Percentiles rank a stretch among this genome's conserved stretches.
Evolutionary conservation across 2,797 vertebrate genomes (phyloP).

Genomic region (Lacerta viridis): DNA sequence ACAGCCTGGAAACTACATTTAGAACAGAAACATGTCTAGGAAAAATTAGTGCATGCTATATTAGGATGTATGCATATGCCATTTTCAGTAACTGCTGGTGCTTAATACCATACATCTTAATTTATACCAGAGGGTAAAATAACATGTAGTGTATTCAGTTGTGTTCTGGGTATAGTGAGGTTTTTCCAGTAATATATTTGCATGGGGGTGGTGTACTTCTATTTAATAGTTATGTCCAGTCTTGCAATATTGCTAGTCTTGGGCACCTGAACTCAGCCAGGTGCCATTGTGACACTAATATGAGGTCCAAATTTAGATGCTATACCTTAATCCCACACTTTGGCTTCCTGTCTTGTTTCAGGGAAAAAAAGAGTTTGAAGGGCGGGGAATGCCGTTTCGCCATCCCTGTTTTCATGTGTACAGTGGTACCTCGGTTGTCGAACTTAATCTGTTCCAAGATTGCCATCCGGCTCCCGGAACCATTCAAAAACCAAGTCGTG

Average conservation of each 20-base stretch:
- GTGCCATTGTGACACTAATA: not conserved
- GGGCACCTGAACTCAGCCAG: no score
- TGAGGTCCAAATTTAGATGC: not conserved
- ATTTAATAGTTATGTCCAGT: not conserved
- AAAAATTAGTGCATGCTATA: not conserved
- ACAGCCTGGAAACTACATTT: constrained; percentile 20
- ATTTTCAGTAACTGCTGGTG: not conserved
- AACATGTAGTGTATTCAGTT: not conserved
- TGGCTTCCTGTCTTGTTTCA: not conserved
- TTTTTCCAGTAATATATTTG: not conserved
- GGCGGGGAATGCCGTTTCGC: not conserved
- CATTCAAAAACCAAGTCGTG: no score
- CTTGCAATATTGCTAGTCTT: not conserved
- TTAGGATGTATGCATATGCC: not conserved
- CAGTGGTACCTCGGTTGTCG: no score
- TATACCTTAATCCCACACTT: not conserved
- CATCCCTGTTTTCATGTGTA: not conserved
- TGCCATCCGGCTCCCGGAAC: no score
- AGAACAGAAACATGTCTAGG: constrained; percentile 34
- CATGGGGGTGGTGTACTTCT: not conserved
- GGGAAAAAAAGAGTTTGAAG: not conserved
- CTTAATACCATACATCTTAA: not conserved
- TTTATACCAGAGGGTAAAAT: not conserved
- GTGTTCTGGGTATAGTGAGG: not conserved
- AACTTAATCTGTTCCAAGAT: no score